Base-by-base conservation (phyloP, 2,888 invertebrate genomes). In the Cephus runcator region DNA sequence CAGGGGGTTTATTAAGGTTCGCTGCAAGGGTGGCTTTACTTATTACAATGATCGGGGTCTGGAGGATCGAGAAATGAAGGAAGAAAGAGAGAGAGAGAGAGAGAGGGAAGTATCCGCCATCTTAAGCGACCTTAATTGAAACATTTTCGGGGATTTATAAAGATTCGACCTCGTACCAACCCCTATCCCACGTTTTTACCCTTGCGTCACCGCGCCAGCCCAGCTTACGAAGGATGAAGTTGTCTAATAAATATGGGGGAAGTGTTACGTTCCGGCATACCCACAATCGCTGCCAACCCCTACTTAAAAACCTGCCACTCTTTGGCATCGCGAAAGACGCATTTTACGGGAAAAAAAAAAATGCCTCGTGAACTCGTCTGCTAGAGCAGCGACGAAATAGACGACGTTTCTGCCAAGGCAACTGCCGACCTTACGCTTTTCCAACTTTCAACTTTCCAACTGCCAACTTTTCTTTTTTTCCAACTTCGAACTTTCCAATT, bases 361-460 rank as follows among this genome's bases (percentile, higher is more conserved):
- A n/a, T n/a, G n/a, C n/a, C 83, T 85, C 82, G 85, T 84, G 83
- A 84, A 83, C 82, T 82, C 80, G 83, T 85, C 83, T 82, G 40
- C 23, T 1, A 6, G 40, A 40, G 40, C 15, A 40, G 4, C 6
- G 4, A 12, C 15, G 4, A 15, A 12, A 40, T 40, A 40, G 15
- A 15, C 40, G 15, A 15, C 15, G 0, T 40, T 40, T 12, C 85
- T 84, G 85, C 83, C 82, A 81, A 11, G 12, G 35, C 11, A 35
- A 12, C 12, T 35, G 35, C 0, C 35, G 11, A 35, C 12, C 11
- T 34, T 34, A 34, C 34, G 34, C 9, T 34, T 35, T 12, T 35
- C 12, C 11, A 35, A 35, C 35, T 35, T 11, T 11, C 0, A 11
- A 35, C 35, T 12, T 34, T 34, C 11, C 35, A 35, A 3, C 11